Base-by-base conservation (phyloP, 37 sponge, comb jelly and placozoan genomes). In the Amphimedon queenslandica region DNA sequence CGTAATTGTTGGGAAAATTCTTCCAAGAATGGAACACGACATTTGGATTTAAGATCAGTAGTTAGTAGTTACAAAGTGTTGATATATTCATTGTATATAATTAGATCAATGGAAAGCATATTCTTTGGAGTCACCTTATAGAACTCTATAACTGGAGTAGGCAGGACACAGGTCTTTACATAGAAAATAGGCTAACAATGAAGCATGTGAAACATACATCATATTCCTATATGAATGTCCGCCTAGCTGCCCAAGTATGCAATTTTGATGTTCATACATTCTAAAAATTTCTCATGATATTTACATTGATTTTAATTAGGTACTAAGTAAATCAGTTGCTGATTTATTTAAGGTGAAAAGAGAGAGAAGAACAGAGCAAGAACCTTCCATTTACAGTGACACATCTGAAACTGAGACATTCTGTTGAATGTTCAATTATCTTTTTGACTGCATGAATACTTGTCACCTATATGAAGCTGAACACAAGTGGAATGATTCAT, bases 401-500 rank as follows among this genome's bases (percentile, higher is more conserved):
- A n/a, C n/a, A n/a, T n/a, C n/a, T 1, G 76, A 65, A n/a, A 77
- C 76, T 20, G 37, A 43, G 30, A 68, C 24, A 25, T 70, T 75
- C 63, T 28, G 56, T 2, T 0, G 27, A 18, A 69, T 16, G 2
- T 75, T 70, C 51, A 58, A 73, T 34, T 37, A 58, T 0, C 77
- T 77, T 42, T 72, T 84, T 66, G 78, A 84, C 78, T 69, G 70
- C 41, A 43, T 84, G 0, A 77, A 84, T 77, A 73, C 77, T 2
- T 38, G 86, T 2, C 67, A 71, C 23, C 0, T 25, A 11, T 3
- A 35, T 27, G 80, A 78, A 69, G n/a, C n/a, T n/a, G n/a, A n/a
- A n/a, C n/a, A n/a, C n/a, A n/a, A n/a, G n/a, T n/a, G n/a, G n/a
- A n/a, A n/a, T n/a, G n/a, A n/a, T n/a, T n/a, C n/a, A n/a, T n/a